Conservation (phyloP, 2,797 vertebrate species). For the Spinus pinus region DNA sequence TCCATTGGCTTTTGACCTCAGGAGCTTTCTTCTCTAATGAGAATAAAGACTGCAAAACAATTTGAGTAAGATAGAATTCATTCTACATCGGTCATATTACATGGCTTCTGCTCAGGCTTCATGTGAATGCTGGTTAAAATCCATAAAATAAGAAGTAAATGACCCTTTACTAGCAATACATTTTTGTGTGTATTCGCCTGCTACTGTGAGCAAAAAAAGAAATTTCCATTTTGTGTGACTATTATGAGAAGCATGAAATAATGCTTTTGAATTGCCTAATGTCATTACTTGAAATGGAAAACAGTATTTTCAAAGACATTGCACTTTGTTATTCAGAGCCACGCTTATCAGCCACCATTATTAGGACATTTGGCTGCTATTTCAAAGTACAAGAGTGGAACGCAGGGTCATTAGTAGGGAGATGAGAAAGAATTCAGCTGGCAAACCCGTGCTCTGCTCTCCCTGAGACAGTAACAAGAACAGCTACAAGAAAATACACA, state of each 20-base stretch:
- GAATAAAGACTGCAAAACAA: neutral
- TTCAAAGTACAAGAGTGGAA: neutral
- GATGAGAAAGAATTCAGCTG: neutral
- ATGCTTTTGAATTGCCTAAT: constrained; percentile 1
- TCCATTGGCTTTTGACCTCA: neutral
- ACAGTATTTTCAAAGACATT: neutral
- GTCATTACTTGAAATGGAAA: constrained; percentile 12
- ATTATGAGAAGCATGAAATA: neutral
- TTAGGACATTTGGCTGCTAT: neutral
- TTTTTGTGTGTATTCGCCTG: constrained; percentile 25
- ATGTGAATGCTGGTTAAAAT: neutral
- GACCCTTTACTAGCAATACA: neutral
- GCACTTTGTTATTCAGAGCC: neutral
- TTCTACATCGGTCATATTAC: neutral
- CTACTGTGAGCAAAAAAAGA: neutral
- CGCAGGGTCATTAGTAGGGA: neutral
- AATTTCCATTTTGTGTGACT: neutral
- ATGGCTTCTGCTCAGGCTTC: neutral
- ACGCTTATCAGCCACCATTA: neutral
- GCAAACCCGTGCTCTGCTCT: neutral
- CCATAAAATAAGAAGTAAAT: constrained; percentile 6
- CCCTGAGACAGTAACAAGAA: neutral
- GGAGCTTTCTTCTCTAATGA: neutral
- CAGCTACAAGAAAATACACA: neutral
- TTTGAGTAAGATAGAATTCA: neutral